Conservation (phyloP, 2,888 invertebrate genomes). For the Nudaria mundana region DNA sequence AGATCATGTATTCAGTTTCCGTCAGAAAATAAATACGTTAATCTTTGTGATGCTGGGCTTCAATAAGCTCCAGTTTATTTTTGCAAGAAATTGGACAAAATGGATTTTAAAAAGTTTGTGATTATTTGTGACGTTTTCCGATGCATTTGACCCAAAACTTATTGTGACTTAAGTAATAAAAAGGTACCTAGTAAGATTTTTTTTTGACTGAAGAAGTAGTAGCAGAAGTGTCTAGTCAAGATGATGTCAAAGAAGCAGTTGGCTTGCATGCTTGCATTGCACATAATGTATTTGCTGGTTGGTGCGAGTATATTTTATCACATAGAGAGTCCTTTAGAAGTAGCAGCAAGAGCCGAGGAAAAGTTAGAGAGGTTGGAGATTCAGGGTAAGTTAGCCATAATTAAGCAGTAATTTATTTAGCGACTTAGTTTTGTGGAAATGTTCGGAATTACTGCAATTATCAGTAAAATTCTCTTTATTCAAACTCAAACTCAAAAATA, state of each 20-base stretch:
- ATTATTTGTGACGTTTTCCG: conserved; percentile 30
- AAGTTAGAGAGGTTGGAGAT: conserved; percentile 84
- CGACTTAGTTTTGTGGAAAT: not conserved
- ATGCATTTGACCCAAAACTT: conserved; percentile 9
- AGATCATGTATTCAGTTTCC: conserved; percentile 35
- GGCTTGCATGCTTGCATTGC: conserved; percentile 87
- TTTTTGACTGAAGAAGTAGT: conserved; percentile 22
- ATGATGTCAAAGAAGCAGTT: conserved; percentile 92
- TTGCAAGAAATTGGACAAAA: conserved; percentile 44
- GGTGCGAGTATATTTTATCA: conserved; percentile 93
- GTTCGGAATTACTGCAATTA: not conserved
- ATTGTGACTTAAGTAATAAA: conserved; percentile 35
- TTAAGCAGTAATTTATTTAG: not conserved
- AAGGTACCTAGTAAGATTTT: conserved; percentile 23
- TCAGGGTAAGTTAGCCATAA: conserved; percentile 83
- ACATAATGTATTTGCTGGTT: conserved; percentile 88
- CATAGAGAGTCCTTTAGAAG: conserved; percentile 88
- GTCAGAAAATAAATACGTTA: conserved; percentile 40
- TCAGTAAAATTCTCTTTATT: no score
- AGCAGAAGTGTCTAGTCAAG: conserved; percentile 58
- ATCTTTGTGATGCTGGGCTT: conserved; percentile 41
- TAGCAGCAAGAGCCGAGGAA: conserved; percentile 76
- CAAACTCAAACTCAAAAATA: no score
- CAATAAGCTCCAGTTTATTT: conserved; percentile 38
- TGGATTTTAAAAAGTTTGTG: conserved; percentile 54